phyloP scores from a whole-genome alignment of 2,888 invertebrate genomes.

The Lithophane semibrunnea region DNA sequence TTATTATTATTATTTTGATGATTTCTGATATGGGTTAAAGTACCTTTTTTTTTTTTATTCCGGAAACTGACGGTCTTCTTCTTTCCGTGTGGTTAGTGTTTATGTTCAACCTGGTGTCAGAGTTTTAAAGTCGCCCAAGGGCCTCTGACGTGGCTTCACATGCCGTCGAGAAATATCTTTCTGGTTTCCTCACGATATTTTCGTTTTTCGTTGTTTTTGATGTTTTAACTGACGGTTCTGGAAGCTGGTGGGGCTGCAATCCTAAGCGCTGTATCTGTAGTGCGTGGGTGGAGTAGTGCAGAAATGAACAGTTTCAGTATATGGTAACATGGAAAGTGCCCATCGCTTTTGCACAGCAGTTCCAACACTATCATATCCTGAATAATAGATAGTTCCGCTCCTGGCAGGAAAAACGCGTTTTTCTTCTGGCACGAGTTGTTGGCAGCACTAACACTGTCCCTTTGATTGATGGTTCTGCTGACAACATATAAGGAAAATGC shows the following conservation, averaged over 20 bases:
- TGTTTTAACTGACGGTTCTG: not conserved
- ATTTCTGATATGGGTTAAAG: no score
- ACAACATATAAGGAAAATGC: constrained; percentile 23
- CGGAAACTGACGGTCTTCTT: not conserved
- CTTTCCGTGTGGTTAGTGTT: no score
- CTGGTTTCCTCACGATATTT: no score
- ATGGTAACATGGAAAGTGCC: not conserved
- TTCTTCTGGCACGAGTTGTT: constrained; percentile 18
- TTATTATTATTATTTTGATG: no score
- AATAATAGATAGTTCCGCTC: not conserved
- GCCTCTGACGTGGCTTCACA: no score
- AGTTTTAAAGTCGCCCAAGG: no score
- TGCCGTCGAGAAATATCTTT: no score
- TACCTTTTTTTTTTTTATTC: no score
- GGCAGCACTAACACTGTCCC: constrained; percentile 4
- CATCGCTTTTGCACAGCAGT: not conserved
- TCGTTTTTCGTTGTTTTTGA: no score
- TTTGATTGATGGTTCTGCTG: constrained; percentile 18
- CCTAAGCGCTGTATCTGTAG: not conserved
- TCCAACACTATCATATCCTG: not conserved
- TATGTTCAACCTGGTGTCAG: no score
- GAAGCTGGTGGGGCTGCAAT: not conserved
- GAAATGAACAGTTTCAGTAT: not conserved
- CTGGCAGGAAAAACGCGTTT: not conserved
- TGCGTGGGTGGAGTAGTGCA: not conserved